Conservation (phyloP, 1,140 invertebrate species). For the Caenorhabditis tropicalis region DNA sequence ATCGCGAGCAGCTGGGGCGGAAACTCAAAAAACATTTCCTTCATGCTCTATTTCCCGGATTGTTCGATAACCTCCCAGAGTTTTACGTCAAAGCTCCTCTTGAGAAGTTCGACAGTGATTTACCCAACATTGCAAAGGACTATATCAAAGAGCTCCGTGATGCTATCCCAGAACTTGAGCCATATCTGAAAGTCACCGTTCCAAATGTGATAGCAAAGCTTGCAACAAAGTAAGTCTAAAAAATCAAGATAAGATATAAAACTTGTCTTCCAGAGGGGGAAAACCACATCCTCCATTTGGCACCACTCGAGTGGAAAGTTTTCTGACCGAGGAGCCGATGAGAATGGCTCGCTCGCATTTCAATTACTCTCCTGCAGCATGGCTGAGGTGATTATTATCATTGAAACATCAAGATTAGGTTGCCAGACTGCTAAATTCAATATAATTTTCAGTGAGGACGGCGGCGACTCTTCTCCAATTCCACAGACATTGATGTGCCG, state of each 20-base stretch:
- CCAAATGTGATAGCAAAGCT: neutral
- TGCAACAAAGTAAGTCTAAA: neutral
- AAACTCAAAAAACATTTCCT: conserved; percentile 24
- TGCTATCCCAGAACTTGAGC: neutral
- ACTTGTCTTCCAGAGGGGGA: neutral
- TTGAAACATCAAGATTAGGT: too few species aligned
- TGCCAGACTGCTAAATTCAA: too few species aligned
- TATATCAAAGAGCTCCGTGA: conserved; percentile 20
- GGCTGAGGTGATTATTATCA: neutral
- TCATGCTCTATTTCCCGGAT: conserved; percentile 1
- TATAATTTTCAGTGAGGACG: neutral
- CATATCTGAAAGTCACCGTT: neutral
- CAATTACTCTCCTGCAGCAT: conserved; percentile 19
- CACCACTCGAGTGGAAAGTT: neutral
- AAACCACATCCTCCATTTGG: neutral
- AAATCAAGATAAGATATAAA: neutral
- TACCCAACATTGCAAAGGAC: neutral
- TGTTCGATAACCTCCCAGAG: conserved; percentile 6
- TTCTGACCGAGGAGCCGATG: conserved; percentile 28
- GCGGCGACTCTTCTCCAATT: conserved; percentile 12
- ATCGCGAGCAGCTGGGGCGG: neutral
- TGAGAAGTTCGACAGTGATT: neutral
- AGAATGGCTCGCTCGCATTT: conserved; percentile 16
- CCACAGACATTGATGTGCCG: neutral
- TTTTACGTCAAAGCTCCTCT: neutral